Evolutionary conservation across 2,113 vertebrate species (phyloP).

Genomic region (Bubo blakistoni): DNA sequence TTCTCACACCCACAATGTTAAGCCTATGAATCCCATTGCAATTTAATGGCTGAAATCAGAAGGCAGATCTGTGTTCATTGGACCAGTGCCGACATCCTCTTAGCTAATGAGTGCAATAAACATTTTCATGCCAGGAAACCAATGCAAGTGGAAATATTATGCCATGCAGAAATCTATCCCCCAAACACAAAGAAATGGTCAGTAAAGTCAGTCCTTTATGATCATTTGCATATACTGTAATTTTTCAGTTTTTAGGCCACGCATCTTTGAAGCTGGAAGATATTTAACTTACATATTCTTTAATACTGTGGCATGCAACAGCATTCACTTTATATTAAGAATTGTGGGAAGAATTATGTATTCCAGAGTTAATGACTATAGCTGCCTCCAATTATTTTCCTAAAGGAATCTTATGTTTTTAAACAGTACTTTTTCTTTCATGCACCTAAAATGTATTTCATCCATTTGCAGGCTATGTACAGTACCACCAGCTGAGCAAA

Average conservation of each 20-base stretch:
- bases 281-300: slow-evolving; percentile 26
- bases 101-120: slow-evolving; percentile 99
- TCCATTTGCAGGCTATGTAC: background rate
- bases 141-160: slow-evolving; percentile 89
- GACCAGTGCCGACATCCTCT: slow-evolving; percentile 91
- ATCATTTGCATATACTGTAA: slow-evolving; percentile 59
- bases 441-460: background rate
- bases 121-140: slow-evolving; percentile 92
- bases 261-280: slow-evolving; percentile 15
- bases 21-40: slow-evolving; percentile 83
- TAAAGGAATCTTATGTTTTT: slow-evolving; percentile 56
- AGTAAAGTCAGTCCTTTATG: slow-evolving; percentile 58
- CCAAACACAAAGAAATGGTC: slow-evolving; percentile 83
- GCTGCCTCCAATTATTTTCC: slow-evolving; percentile 65
- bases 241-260: slow-evolving; percentile 49
- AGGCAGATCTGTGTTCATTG: slow-evolving; percentile 92
- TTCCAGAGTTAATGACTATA: slow-evolving; percentile 53
- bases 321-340: slow-evolving; percentile 32
- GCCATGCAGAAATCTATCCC: slow-evolving; percentile 82
- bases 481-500: slow-evolving; percentile 12
- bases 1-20: slow-evolving; percentile 87
- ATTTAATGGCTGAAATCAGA: slow-evolving; percentile 86
- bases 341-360: slow-evolving; percentile 49
- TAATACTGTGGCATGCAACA: slow-evolving; percentile 17
- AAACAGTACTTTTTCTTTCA: slow-evolving; percentile 21